Percentiles rank a stretch among this genome's conserved stretches.
These are phyloP conservation scores for Siniperca chuatsi DNA, from an alignment of 2,113 vertebrate species.

Conservation along the genomic window DNA sequence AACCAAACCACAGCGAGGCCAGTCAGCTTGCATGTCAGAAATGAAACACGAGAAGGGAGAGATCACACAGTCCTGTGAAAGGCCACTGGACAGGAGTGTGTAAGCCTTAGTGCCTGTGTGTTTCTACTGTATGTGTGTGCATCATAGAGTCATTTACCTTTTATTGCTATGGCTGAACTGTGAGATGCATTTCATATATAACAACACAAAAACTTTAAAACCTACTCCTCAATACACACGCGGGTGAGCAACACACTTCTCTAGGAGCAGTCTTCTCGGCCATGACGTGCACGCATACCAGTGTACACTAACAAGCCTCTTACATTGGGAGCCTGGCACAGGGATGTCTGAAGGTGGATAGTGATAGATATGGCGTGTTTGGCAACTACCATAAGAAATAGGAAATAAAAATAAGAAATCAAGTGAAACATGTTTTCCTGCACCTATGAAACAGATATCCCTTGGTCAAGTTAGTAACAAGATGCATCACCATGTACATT, in stretches of 20 bases:
- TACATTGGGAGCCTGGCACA: neutral
- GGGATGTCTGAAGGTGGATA: neutral
- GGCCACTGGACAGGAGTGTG: constrained; percentile 22
- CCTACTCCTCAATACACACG: constrained; percentile 10
- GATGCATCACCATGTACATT: neutral
- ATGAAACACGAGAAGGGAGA: constrained; percentile 34
- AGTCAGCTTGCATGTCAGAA: constrained; percentile 41
- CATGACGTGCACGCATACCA: neutral
- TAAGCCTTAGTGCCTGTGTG: constrained; percentile 14
- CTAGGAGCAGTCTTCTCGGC: constrained; percentile 17
- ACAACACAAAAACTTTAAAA: constrained; percentile 45
- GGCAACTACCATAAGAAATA: neutral
- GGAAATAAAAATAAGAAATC: neutral
- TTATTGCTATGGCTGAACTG: constrained; percentile 21
- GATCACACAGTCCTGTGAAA: constrained; percentile 20
- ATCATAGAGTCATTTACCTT: constrained; percentile 25
- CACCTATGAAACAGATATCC: neutral
- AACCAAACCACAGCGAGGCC: constrained; percentile 15
- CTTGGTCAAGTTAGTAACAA: neutral
- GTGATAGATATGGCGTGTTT: neutral
- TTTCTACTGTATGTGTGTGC: constrained; percentile 18
- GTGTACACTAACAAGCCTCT: neutral
- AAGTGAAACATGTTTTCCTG: neutral
- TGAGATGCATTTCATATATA: constrained; percentile 51
- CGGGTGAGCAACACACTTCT: constrained; percentile 26